phyloP scores from a whole-genome alignment of 2,888 invertebrate species.

The Chymomyza procnemis region DNA sequence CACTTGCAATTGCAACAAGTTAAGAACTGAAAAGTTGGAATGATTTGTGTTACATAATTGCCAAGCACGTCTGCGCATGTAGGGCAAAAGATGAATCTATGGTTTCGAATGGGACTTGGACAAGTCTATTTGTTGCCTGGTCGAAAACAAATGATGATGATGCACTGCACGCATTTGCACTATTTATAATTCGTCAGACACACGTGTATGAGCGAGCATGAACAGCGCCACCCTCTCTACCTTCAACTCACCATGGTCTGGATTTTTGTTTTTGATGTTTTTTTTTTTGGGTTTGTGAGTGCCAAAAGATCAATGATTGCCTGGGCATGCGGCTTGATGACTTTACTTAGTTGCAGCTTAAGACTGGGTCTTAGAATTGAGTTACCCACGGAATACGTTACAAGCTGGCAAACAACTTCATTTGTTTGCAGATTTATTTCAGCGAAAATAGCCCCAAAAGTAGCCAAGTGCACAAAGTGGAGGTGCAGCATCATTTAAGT shows the following conservation, averaged over 20 bases:
- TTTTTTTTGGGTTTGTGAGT: conserved; percentile 49
- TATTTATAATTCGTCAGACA: conserved; percentile 68
- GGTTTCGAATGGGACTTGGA: conserved; percentile 23
- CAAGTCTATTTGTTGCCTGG: conserved; percentile 54
- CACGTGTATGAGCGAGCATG: conserved; percentile 31
- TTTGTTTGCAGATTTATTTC: conserved; percentile 75
- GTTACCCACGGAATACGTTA: conserved; percentile 8
- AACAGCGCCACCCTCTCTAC: background rate
- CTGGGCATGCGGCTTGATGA: conserved; percentile 58
- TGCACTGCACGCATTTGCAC: conserved; percentile 71
- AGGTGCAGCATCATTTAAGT: conserved; percentile 12
- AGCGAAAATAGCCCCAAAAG: conserved; percentile 40
- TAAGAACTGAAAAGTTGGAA: conserved; percentile 5
- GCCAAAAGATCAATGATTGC: conserved; percentile 72
- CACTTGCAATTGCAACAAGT: conserved; percentile 20
- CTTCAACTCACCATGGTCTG: background rate
- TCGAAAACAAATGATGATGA: conserved; percentile 75
- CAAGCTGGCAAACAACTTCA: conserved; percentile 68
- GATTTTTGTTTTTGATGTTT: background rate
- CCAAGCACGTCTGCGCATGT: conserved; percentile 1
- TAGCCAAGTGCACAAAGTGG: background rate
- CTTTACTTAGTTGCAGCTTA: conserved; percentile 52
- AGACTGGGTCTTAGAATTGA: conserved; percentile 30
- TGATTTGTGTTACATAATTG: conserved; percentile 36
- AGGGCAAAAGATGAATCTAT: conserved; percentile 1